Evolutionary conservation across 2,797 vertebrate species (phyloP), one percentile per base, ranked within the genome.

Genomic region (Pipistrellus pipistrellus): DNA sequence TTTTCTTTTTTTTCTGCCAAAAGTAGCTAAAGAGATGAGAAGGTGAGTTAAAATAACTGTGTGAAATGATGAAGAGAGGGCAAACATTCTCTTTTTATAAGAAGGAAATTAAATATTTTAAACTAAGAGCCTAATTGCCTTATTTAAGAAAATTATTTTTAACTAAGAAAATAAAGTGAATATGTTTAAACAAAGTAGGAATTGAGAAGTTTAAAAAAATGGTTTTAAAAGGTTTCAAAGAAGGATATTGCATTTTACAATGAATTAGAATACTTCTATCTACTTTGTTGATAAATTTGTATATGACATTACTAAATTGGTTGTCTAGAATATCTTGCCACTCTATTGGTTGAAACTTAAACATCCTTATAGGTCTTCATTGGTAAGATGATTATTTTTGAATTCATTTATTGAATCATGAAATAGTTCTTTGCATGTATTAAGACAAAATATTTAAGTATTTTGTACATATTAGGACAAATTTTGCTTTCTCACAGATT

Each of bases 61-160:
- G 35, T 82, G 38, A 94, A 72, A 82, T 72, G 71, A 77, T 62
- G 64, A 85, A 81, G 4, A 32, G n/a, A 89, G 87, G n/a, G 25
- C 32, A 91, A 27, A 68, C 0, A 71, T 53, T 76, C 73, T 53
- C 46, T 76, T 76, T 76, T 76, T 23, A 51, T 6, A 46, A 73
- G 27, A 84, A 93, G 41, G 27, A 92, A 91, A 83, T 83, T 12
- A 93, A 93, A 72, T 75, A 88, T 93, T 96, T 96, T 91, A 17
- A 94, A 85, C 53, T 11, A 13, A 38, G 81, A 75, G 4, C 25
- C 35, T 72, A 94, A 85, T 89, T 85, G 53, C 32, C 51, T 87
- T 59, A 76, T 87, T 94, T 91, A 87, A 93, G 51, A 91, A 38
- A 57, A 81, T 69, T 9, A 80, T 55, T 92, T 77, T 41, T 32